phyloP scores from a whole-genome alignment of 2,113 vertebrate species.

The Patagioenas fasciata region DNA sequence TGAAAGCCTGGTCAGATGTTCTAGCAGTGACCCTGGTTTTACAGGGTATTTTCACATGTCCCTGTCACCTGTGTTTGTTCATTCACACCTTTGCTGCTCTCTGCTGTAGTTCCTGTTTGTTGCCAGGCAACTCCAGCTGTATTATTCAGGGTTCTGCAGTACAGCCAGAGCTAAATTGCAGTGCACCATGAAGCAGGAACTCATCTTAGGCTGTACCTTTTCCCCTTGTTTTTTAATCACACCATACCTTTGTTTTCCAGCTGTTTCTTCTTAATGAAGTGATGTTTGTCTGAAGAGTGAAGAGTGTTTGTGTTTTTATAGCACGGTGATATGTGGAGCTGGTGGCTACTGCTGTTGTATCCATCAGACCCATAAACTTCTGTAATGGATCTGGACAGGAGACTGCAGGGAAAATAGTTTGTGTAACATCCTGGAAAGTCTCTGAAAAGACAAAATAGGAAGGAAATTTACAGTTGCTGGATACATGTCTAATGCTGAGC shows the following conservation, averaged over 20 bases:
- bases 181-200: neutral
- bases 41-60: conserved; percentile 13
- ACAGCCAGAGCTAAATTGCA: conserved; percentile 22
- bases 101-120: conserved; percentile 62
- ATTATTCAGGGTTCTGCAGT: conserved; percentile 49
- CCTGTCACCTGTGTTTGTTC: conserved; percentile 51
- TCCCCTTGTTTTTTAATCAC: neutral
- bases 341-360: neutral
- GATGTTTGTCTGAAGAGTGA: neutral
- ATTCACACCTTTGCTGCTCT: conserved; percentile 62
- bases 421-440: neutral
- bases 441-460: conserved; percentile 9
- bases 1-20: neutral
- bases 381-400: neutral
- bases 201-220: neutral
- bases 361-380: conserved; percentile 9
- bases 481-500: neutral
- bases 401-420: neutral
- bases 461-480: conserved; percentile 18
- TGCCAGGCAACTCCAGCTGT: conserved; percentile 75
- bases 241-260: neutral
- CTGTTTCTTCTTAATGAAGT: neutral
- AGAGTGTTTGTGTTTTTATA: neutral
- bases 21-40: conserved; percentile 6
- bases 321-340: neutral